These are phyloP conservation scores for Pseudorectes ferrugineus DNA, from an alignment of 2,113 vertebrate species.

Conservation along the genomic window DNA sequence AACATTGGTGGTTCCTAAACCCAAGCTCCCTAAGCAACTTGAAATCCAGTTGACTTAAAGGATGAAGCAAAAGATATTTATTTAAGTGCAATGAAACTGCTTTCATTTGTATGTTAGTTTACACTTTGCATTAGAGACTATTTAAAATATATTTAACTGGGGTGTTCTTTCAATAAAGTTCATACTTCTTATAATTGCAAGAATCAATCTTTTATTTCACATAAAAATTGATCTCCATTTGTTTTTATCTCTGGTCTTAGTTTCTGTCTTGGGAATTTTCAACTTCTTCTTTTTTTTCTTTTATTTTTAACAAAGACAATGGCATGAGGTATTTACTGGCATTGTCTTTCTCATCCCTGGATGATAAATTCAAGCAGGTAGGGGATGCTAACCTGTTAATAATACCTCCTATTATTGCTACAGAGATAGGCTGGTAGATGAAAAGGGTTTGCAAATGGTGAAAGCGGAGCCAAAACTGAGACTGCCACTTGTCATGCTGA, in stretches of 20 bases:
- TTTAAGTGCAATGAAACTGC: background rate
- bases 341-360: background rate
- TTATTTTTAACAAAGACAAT: background rate
- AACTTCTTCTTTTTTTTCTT: background rate
- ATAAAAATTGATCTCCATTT: background rate
- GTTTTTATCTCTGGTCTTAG: background rate
- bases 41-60: slow-evolving; percentile 21
- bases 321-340: background rate
- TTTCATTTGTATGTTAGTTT: background rate
- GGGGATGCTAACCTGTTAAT: background rate
- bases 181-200: background rate
- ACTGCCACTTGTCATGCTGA: slow-evolving; percentile 15
- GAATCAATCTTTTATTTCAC: background rate
- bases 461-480: background rate
- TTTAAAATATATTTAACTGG: background rate
- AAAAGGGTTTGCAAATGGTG: slow-evolving; percentile 3
- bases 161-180: background rate
- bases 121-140: background rate
- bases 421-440: background rate
- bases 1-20: background rate
- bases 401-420: background rate
- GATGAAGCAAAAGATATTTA: background rate
- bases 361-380: background rate
- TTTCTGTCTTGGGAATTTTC: background rate
- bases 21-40: background rate